Percentiles rank a stretch among this genome's conserved stretches.
phyloP scores from a whole-genome alignment of 2,888 invertebrate species.

The Adelphocoris suturalis region DNA sequence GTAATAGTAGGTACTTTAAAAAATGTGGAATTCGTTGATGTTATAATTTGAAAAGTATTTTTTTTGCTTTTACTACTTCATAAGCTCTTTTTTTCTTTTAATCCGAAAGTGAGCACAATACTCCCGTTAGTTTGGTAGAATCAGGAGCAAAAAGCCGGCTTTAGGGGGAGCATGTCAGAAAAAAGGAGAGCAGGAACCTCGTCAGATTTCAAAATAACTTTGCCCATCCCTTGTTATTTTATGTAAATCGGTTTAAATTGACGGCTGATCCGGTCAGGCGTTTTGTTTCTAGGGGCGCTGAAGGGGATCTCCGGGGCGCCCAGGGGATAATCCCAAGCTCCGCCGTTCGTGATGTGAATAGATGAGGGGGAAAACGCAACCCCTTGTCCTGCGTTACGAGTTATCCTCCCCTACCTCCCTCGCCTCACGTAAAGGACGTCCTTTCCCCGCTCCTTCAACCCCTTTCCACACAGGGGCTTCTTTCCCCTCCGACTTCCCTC shows the following conservation, averaged over 20 bases:
- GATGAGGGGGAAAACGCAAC: neutral
- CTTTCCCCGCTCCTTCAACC: neutral
- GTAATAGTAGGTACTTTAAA: too few species aligned
- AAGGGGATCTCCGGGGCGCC: constrained; percentile 41
- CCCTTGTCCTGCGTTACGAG: neutral
- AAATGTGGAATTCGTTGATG: too few species aligned
- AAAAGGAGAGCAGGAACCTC: neutral
- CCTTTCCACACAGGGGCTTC: too few species aligned
- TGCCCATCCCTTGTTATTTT: constrained; percentile 49
- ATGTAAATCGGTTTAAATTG: constrained; percentile 60
- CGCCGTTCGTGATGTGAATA: constrained; percentile 64
- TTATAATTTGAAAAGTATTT: too few species aligned
- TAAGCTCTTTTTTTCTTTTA: too few species aligned
- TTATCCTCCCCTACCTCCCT: neutral
- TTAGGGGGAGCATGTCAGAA: constrained; percentile 17
- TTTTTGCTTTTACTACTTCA: too few species aligned
- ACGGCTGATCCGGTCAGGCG: constrained; percentile 58
- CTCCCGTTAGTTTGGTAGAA: too few species aligned
- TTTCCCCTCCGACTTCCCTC: too few species aligned
- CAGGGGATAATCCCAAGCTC: constrained; percentile 63
- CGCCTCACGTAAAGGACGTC: neutral
- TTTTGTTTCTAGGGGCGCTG: constrained; percentile 14
- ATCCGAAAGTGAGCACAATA: too few species aligned
- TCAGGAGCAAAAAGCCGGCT: neutral
- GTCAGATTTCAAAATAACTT: constrained; percentile 54